Base-by-base conservation (phyloP, 1,140 invertebrate genomes). In the Camponotus pennsylvanicus region DNA sequence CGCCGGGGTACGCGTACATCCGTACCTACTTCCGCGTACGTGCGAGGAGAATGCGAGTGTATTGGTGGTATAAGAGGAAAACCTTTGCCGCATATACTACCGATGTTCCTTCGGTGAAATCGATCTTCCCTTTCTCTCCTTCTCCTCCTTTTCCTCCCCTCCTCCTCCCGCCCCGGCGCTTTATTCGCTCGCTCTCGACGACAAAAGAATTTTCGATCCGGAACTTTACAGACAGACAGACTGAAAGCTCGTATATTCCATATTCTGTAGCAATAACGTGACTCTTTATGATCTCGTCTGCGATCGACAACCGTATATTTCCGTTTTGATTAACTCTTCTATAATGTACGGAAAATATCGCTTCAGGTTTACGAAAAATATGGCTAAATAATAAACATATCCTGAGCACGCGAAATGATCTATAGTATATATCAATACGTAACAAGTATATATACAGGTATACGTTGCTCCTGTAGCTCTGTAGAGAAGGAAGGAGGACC, bases 131-230 rank as follows among this genome's bases (percentile, higher is more conserved):
- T 52, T 52, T 52, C 49, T 52, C 49, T 15, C 2, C 49, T 3
- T 11, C 13, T 1, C 15, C 27, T 27, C 8, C 13, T 15, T 9
- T 9, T 40, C 37, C 37, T 11, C 18, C 27, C 8, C 13, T 4
- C 45, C 45, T 15, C 13, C 45, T 2, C 13, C 4, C n/a, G 11
- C 18, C 27, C 13, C 52, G 45, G 42, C 18, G 73, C 27, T 85
- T 85, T 85, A 85, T 85, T 77, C 82, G 63, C 45, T 66, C 42
- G 49, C 73, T 85, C 61, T 40, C 61, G 59, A 32, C 63, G 45
- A 78, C 63, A 85, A 85, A 78, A 85, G 82, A 85, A 85, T 78
- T 77, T 78, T 85, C 73, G 75, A 76, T 77, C 76, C 63, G 59
- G 9, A 49, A 78, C 73, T 52, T 55, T 52, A 61, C 70, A 83